These are phyloP conservation scores for Pomatostomus ruficeps DNA, from an alignment of 2,113 vertebrate genomes.

Conservation along the genomic window DNA sequence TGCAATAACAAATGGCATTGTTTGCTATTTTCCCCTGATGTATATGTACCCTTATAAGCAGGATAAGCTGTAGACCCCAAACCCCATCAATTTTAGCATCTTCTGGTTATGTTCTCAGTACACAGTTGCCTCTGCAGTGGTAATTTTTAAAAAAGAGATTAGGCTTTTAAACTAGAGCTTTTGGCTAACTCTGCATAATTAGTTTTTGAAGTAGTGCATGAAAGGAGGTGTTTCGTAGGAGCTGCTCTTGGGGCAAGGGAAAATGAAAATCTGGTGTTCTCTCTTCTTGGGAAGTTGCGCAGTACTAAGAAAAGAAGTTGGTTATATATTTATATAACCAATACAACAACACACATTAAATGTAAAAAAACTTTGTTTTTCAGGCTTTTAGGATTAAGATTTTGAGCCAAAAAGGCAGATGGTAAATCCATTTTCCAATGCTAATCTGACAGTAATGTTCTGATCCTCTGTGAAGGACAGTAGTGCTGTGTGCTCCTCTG, in stretches of 20 bases:
- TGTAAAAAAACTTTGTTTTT: not conserved
- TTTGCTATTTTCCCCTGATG: not conserved
- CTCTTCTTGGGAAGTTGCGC: not conserved
- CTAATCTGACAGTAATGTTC: not conserved
- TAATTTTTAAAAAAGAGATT: not conserved
- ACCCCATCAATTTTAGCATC: not conserved
- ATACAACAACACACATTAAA: not conserved
- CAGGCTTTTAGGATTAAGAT: not conserved
- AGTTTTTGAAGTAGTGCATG: not conserved
- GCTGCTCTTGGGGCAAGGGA: not conserved
- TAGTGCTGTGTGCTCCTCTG: not conserved
- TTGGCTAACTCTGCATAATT: not conserved
- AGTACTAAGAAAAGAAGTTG: not conserved
- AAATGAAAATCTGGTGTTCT: not conserved
- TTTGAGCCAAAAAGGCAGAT: slow-evolving; percentile 3
- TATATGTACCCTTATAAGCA: not conserved
- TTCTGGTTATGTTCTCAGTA: not conserved
- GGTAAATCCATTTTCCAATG: not conserved
- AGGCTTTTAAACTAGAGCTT: not conserved
- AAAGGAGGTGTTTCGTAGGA: not conserved
- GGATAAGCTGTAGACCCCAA: not conserved
- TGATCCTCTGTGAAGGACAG: not conserved
- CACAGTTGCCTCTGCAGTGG: not conserved
- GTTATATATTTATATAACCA: no score
- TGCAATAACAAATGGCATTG: not conserved